phyloP scores from a whole-genome alignment of 2,888 invertebrate genomes.

The Parelbella ahira region DNA sequence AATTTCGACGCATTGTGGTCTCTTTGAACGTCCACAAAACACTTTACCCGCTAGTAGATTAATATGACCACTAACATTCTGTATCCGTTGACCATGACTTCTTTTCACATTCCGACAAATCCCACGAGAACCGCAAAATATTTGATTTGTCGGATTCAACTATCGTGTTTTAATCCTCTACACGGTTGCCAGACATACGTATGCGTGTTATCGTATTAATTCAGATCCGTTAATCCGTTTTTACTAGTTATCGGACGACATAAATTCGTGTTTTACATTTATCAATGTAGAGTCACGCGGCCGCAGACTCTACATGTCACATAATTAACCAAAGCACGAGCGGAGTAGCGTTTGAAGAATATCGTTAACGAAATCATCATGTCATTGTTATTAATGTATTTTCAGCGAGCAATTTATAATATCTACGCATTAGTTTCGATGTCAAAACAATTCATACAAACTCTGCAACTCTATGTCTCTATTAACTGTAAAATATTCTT shows the following conservation, averaged over 20 bases:
- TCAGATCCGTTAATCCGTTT: slow-evolving; percentile 33
- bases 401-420: neutral
- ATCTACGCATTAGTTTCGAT: slow-evolving; percentile 9
- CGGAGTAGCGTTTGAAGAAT: slow-evolving; percentile 6
- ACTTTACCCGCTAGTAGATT: slow-evolving; percentile 14
- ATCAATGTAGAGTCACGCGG: slow-evolving; percentile 5
- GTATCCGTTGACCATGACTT: slow-evolving; percentile 15
- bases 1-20: neutral
- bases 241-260: slow-evolving; percentile 26
- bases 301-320: slow-evolving; percentile 7
- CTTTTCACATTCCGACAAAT: slow-evolving; percentile 20
- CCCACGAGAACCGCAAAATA: slow-evolving; percentile 27
- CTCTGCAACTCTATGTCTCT: too few species aligned
- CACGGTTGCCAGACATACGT: slow-evolving; percentile 19
- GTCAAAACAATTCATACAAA: slow-evolving; percentile 15
- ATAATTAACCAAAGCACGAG: neutral
- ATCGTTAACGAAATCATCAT: slow-evolving; percentile 8
- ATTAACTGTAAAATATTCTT: too few species aligned
- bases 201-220: slow-evolving; percentile 30
- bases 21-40: slow-evolving; percentile 12
- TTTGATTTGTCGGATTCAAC: slow-evolving; percentile 30
- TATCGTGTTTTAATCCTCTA: slow-evolving; percentile 28
- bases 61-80: slow-evolving; percentile 16
- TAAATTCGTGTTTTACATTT: slow-evolving; percentile 14
- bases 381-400: slow-evolving; percentile 17